Evolutionary conservation across 2,797 vertebrate genomes (phyloP), one percentile per base, ranked within the genome.

Genomic region (Lemur catta): DNA sequence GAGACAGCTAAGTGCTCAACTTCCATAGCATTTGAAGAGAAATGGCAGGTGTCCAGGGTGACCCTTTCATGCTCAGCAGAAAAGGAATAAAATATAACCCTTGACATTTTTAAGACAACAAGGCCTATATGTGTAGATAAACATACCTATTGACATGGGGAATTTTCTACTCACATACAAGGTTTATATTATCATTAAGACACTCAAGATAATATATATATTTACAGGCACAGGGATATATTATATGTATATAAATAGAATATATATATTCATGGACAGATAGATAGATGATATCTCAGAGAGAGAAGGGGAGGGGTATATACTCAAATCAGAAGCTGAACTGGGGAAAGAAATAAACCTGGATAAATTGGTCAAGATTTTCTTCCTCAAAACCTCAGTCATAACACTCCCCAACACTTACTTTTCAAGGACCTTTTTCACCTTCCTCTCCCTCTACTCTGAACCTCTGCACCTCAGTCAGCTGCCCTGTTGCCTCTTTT

Each of bases 1-100:
- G 52, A 94, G 63, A 30, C 0, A 90, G 26, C 43, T 41, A 57
- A 20, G 81, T 63, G 30, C 75, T 96, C 90, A 38, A 38, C 69
- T 93, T 97, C 79, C 33, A 26, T 1, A 17, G 95, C 72, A 59
- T 30, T 24, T 76, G 24, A 43, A 72, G 75, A 95, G 48, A 20
- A 30, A 76, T 76, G 55, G 59, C 57, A 30, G 18, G 87, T 69
- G 11, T 57, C 78, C 1, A 95, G 93, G 84, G 26, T 0, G 15
- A 35, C 11, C 7, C 95, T 93, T 63, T 78, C 48, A 82, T 65
- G 67, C 33, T 41, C 41, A 46, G n/a, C 71, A 26, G 33, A 57
- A 15, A 76, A 76, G 55, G 50, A 93, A 43, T 9, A 67, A 84
- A 76, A 69, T 20, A 35, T 7, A 71, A 46, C 4, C 48, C 9